A percentile compares a stretch with the other conserved stretches of the same genome.
These are phyloP conservation scores for Drosophila nr. fundita DNA, from an alignment of 2,888 invertebrate species.

Conservation along the genomic window DNA sequence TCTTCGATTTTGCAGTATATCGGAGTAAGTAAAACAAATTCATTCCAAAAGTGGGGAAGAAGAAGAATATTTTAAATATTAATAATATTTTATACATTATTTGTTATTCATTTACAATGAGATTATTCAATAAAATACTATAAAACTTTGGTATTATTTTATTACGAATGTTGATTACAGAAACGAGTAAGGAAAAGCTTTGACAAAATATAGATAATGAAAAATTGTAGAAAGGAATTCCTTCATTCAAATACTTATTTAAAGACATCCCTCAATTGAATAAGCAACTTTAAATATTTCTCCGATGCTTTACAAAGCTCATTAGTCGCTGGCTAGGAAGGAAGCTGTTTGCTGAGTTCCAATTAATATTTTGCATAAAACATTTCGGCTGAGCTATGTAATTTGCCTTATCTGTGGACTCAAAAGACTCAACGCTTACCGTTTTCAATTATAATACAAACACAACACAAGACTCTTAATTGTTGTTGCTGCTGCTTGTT, in stretches of 20 bases:
- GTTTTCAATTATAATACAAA: constrained; percentile 69
- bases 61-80: too few species aligned
- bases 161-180: background rate
- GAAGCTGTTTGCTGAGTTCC: constrained; percentile 19
- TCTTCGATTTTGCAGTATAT: too few species aligned
- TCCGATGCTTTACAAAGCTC: background rate
- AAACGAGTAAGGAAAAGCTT: background rate
- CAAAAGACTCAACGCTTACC: constrained; percentile 44
- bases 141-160: background rate
- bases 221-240: background rate
- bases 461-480: constrained; percentile 45
- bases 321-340: constrained; percentile 3
- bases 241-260: background rate
- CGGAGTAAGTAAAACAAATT: too few species aligned
- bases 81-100: too few species aligned
- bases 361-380: constrained; percentile 49
- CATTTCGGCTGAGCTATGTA: constrained; percentile 28
- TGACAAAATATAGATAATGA: background rate
- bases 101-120: too few species aligned
- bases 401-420: constrained; percentile 55
- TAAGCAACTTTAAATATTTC: background rate
- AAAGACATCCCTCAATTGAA: background rate
- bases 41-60: too few species aligned
- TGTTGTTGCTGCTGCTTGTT: constrained; percentile 2
- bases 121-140: background rate